Percentiles rank a stretch among this genome's conserved stretches.
phyloP scores from a whole-genome alignment of 2,113 vertebrate genomes.

The Tychaedon coryphoeus region DNA sequence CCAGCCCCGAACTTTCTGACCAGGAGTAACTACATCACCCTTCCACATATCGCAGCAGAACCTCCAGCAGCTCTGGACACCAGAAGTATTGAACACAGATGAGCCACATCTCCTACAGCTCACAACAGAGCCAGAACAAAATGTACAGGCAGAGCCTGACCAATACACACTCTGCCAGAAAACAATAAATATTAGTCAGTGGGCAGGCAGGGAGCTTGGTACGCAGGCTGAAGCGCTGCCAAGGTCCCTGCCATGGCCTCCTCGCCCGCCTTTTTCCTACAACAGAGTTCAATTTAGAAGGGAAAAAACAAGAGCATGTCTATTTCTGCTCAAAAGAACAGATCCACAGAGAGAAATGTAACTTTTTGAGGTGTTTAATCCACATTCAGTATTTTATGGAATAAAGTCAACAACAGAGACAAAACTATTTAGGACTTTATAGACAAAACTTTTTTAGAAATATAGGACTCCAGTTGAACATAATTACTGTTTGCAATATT shows the following conservation, averaged over 20 bases:
- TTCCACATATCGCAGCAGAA: fast-evolving
- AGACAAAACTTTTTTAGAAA: background rate
- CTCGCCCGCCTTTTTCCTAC: background rate
- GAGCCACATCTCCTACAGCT: background rate
- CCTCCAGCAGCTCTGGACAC: fast-evolving
- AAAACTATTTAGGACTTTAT: background rate
- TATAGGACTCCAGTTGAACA: background rate
- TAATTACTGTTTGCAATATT: background rate
- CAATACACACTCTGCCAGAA: background rate
- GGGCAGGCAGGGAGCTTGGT: background rate
- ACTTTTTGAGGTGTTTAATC: background rate
- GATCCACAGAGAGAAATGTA: background rate
- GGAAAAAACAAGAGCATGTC: background rate
- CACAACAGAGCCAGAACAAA: background rate
- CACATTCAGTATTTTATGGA: background rate
- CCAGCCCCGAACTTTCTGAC: background rate
- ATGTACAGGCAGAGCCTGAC: background rate
- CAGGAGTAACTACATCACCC: background rate
- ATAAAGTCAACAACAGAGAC: background rate
- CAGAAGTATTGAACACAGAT: background rate
- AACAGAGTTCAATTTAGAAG: background rate
- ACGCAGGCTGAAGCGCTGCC: background rate
- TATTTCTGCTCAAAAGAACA: background rate
- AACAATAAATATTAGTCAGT: background rate
- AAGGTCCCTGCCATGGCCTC: background rate